These are phyloP conservation scores for Drosophila melanosoma DNA, from an alignment of 2,888 invertebrate species.

Conservation along the genomic window DNA sequence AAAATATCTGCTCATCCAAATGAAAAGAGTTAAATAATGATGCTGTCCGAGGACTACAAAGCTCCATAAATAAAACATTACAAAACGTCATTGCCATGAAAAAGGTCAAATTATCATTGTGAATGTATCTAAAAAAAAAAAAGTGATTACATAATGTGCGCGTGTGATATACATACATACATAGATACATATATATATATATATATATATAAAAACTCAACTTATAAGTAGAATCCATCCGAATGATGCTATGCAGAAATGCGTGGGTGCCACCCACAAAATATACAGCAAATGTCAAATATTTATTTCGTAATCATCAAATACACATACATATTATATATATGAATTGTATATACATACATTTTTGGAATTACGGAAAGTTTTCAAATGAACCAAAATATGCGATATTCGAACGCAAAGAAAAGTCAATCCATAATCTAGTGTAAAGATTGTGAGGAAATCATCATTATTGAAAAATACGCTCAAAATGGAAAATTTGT, in stretches of 20 bases:
- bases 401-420: slow-evolving; percentile 1
- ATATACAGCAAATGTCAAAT: slow-evolving; percentile 29
- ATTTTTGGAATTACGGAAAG: slow-evolving; percentile 43
- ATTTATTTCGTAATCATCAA: slow-evolving; percentile 62
- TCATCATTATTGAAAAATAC: slow-evolving; percentile 28
- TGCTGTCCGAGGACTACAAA: slow-evolving; percentile 2
- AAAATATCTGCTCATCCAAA: slow-evolving; percentile 13
- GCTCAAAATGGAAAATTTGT: slow-evolving; percentile 47
- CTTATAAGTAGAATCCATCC: slow-evolving; percentile 20
- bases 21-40: slow-evolving; percentile 1
- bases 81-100: not conserved
- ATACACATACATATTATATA: slow-evolving; percentile 30
- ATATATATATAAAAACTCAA: slow-evolving; percentile 2
- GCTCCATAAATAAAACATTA: not conserved
- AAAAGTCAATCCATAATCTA: slow-evolving; percentile 17
- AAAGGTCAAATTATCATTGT: slow-evolving; percentile 8
- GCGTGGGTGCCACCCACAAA: slow-evolving; percentile 33
- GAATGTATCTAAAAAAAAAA: slow-evolving; percentile 45
- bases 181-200: slow-evolving; percentile 2
- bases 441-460: slow-evolving; percentile 34
- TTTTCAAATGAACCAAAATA: slow-evolving; percentile 36
- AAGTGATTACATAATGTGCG: slow-evolving; percentile 77
- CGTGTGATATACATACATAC: slow-evolving; percentile 56
- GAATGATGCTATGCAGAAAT: slow-evolving; percentile 30
- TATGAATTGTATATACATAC: slow-evolving; percentile 8